Percentiles rank a stretch among this genome's conserved stretches.
phyloP scores from a whole-genome alignment of 2,113 vertebrate genomes.

The Tenebrosternarchus preto region DNA sequence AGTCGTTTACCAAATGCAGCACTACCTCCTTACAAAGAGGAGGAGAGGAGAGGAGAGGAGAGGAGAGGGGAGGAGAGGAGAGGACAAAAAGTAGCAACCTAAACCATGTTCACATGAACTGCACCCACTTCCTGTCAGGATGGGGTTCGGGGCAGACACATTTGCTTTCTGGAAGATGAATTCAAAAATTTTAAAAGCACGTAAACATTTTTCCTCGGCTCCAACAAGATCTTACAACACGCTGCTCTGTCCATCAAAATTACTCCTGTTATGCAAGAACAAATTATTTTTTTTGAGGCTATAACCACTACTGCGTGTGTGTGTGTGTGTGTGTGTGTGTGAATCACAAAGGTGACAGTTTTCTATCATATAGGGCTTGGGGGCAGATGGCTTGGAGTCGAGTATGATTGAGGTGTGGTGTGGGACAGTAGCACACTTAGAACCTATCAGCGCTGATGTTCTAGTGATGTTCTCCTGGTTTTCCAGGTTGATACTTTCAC shows the following conservation, averaged over 20 bases:
- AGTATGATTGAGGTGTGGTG: constrained; percentile 1
- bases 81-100: not conserved
- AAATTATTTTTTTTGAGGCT: not conserved
- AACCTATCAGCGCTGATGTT: not conserved
- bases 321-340: constrained; percentile 22
- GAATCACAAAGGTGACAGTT: constrained; percentile 41
- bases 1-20: no score
- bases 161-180: not conserved
- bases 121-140: not conserved
- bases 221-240: constrained; percentile 11
- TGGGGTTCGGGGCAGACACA: not conserved
- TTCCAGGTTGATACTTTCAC: constrained; percentile 20
- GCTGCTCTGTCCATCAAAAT: constrained; percentile 46
- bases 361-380: constrained; percentile 55
- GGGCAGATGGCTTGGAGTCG: constrained; percentile 10
- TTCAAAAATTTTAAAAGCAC: constrained; percentile 1
- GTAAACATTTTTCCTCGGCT: no score
- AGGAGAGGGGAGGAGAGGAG: constrained; percentile 45
- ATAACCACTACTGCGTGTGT: constrained; percentile 18
- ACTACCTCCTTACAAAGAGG: not conserved
- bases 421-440: not conserved
- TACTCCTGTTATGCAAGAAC: constrained; percentile 18
- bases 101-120: not conserved
- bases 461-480: no score
- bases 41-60: not conserved